phyloP scores from a whole-genome alignment of 2,113 vertebrate species.

The Scartelaos histophorus region DNA sequence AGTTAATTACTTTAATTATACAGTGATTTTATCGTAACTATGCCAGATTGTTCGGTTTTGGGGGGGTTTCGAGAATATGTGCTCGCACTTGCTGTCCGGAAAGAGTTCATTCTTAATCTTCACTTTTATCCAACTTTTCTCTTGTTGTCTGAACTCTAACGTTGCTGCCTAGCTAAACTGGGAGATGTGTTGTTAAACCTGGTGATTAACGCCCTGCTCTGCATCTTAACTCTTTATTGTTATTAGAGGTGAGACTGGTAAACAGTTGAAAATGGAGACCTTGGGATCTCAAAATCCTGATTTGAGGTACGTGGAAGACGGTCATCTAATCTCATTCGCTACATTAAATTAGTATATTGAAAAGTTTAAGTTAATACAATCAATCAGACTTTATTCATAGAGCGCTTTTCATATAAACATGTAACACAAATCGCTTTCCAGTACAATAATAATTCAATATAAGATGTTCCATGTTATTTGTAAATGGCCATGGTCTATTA shows the following conservation, averaged over 20 bases:
- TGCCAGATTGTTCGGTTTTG: neutral
- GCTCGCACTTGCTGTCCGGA: neutral
- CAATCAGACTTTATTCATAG: too few relatives aligned
- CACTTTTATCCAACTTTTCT: neutral
- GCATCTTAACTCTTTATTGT: neutral
- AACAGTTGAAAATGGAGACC: neutral
- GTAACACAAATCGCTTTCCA: too few relatives aligned
- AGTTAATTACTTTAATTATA: conserved; percentile 4
- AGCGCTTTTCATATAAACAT: too few relatives aligned
- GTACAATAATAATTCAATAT: too few relatives aligned
- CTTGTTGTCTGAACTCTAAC: neutral
- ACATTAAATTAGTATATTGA: too few relatives aligned
- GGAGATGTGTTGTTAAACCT: neutral
- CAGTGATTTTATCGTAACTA: neutral
- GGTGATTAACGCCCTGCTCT: neutral
- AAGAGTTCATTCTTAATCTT: neutral
- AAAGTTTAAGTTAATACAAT: too few relatives aligned
- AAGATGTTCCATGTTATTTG: too few relatives aligned
- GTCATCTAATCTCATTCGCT: neutral
- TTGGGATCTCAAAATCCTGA: conserved; percentile 6
- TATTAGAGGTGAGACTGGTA: neutral
- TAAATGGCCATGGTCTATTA: too few relatives aligned
- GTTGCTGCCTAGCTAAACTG: neutral
- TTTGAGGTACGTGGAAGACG: neutral
- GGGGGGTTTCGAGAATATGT: neutral